Base-by-base conservation (phyloP, 2,888 invertebrate species). In the Epirrita christyi region DNA sequence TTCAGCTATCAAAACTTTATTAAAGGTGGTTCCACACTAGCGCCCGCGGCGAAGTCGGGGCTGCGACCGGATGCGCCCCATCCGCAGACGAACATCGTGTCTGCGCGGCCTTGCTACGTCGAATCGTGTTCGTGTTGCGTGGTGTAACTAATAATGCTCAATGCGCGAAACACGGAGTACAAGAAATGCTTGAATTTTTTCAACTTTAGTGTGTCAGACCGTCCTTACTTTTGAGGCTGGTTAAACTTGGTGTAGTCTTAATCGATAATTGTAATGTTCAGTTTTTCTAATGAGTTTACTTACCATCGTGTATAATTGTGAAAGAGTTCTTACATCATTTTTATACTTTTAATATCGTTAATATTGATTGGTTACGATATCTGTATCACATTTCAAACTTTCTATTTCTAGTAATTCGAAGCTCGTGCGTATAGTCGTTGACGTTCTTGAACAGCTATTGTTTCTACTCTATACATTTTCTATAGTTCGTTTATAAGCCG, bases 81-180 rank as follows among this genome's bases (percentile, higher is more conserved):
- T 64, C 68, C 61, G 63, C 50, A 59, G 57, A 38, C 55, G 34
- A 55, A 32, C 57, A 62, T 55, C 64, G 46, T 57, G 56, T 50
- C 42, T 53, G 37, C 46, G 71, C 80, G 72, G 73, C 40, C 57
- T 70, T 44, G 67, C 63, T 79, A 75, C 69, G 78, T 53, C 72
- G 82, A 82, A 72, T 55, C 42, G 44, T 36, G 44, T 8, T 10
- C 32, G 27, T 7, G 2, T 7, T 32, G n/a, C 32, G 38, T 21
- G 21, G 21, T 21, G 4, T n/a, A n/a, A n/a, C n/a, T n/a, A n/a
- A n/a, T n/a, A 21, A 4, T 21, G 21, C 21, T 21, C 21, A 4
- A 21, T 21, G 21, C 4, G 21, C 2, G 21, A 21, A n/a, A 2
- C 21, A 21, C 21, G 21, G 2, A 21, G 4, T 21, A 21, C 2